These are phyloP conservation scores for Rhyacophila brunnea DNA, from an alignment of 1,140 invertebrate species.

Conservation along the genomic window DNA sequence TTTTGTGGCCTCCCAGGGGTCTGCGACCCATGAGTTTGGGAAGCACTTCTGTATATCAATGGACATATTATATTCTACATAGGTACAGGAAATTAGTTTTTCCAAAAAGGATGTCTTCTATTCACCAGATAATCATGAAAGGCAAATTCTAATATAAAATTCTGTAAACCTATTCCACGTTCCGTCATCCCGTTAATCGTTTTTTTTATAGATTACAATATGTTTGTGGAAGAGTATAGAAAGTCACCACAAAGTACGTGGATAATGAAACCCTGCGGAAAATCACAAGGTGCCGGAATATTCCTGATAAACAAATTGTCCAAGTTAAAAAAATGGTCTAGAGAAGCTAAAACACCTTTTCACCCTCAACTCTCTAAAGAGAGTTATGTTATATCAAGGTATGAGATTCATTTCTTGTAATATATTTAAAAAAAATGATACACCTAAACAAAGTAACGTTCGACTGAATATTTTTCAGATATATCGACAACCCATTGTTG, in stretches of 20 bases:
- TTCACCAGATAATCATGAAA: too few species aligned
- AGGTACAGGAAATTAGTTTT: too few species aligned
- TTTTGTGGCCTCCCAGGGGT: too few species aligned
- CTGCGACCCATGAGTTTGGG: too few species aligned
- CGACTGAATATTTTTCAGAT: slow-evolving; percentile 57
- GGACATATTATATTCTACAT: too few species aligned
- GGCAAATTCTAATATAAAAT: neutral
- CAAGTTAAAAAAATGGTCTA: slow-evolving; percentile 84
- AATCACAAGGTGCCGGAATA: slow-evolving; percentile 85
- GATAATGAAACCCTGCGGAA: slow-evolving; percentile 97
- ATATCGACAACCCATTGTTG: slow-evolving; percentile 81
- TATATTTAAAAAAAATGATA: slow-evolving; percentile 11
- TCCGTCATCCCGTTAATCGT: too few species aligned
- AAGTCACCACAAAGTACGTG: slow-evolving; percentile 90
- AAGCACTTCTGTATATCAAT: too few species aligned
- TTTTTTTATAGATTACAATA: slow-evolving; percentile 73
- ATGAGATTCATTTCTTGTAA: slow-evolving; percentile 13
- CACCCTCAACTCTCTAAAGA: slow-evolving; percentile 83
- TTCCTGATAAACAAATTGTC: slow-evolving; percentile 88
- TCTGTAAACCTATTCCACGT: too few species aligned
- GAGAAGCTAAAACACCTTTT: slow-evolving; percentile 77
- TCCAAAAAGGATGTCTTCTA: too few species aligned
- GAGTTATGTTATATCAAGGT: slow-evolving; percentile 86
- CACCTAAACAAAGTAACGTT: too few species aligned
- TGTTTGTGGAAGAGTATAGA: slow-evolving; percentile 93